Evolutionary conservation across 1,140 invertebrate genomes (phyloP).

Genomic region (Drosophila novamexicana): DNA sequence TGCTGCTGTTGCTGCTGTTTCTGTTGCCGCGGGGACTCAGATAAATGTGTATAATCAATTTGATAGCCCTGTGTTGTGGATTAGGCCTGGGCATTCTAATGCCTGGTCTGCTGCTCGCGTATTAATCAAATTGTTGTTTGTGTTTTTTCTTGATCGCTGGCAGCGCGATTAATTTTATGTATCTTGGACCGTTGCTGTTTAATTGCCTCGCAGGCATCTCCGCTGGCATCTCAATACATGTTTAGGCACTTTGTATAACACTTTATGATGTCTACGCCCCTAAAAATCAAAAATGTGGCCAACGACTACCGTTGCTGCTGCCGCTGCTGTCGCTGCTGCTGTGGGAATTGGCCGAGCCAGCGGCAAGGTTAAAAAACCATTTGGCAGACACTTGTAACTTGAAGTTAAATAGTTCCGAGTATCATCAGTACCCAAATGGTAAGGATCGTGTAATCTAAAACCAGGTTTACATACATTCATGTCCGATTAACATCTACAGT

Average conservation of each 20-base stretch:
- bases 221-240: conserved; percentile 78
- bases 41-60: conserved; percentile 82
- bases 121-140: conserved; percentile 78
- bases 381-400: conserved; percentile 14
- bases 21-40: conserved; percentile 33
- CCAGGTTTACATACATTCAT: conserved; percentile 12
- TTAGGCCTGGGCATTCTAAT: conserved; percentile 46
- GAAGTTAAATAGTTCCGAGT: conserved; percentile 31
- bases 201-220: conserved; percentile 70
- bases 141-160: conserved; percentile 44
- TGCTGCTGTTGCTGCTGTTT: conserved; percentile 1
- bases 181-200: conserved; percentile 61
- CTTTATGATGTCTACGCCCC: conserved; percentile 75
- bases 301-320: conserved; percentile 62
- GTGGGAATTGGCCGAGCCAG: conserved; percentile 49
- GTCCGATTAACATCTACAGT: conserved; percentile 2
- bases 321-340: conserved; percentile 16
- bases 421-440: neutral
- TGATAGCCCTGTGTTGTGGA: conserved; percentile 61
- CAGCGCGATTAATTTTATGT: conserved; percentile 74
- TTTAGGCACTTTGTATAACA: conserved; percentile 81
- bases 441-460: conserved; percentile 7
- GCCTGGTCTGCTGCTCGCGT: conserved; percentile 46
- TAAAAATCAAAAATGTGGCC: conserved; percentile 21
- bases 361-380: conserved; percentile 24